These are phyloP conservation scores for Sarcophaga rosellei DNA, from an alignment of 2,888 invertebrate species.

Conservation along the genomic window DNA sequence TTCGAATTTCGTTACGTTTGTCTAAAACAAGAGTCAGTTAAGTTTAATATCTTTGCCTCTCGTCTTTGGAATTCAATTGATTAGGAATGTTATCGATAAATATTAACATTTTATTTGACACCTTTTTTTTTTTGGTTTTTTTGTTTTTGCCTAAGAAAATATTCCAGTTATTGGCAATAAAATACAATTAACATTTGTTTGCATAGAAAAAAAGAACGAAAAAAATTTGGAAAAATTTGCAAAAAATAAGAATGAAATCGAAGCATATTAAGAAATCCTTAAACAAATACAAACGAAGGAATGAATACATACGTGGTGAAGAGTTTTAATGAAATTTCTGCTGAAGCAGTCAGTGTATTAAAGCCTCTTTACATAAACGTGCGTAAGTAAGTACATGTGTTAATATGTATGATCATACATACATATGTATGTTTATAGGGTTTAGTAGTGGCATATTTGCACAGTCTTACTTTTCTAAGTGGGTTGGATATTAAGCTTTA, in stretches of 20 bases:
- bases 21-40: neutral
- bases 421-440: no score
- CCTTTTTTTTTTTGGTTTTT: neutral
- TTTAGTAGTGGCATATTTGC: no score
- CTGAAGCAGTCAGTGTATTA: no score
- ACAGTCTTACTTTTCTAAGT: no score
- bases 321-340: neutral
- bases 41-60: no score
- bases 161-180: constrained; percentile 30
- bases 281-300: neutral
- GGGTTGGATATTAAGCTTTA: no score
- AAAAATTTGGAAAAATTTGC: no score
- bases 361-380: no score
- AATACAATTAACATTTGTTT: constrained; percentile 31
- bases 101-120: constrained; percentile 29
- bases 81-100: constrained; percentile 22
- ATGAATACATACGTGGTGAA: neutral
- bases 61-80: constrained; percentile 3
- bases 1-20: neutral
- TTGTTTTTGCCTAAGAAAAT: neutral
- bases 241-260: neutral
- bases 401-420: no score
- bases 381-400: no score
- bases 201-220: neutral
- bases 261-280: neutral